phyloP scores from a whole-genome alignment of 1,140 invertebrate species.

The Drosophila lacertosa region DNA sequence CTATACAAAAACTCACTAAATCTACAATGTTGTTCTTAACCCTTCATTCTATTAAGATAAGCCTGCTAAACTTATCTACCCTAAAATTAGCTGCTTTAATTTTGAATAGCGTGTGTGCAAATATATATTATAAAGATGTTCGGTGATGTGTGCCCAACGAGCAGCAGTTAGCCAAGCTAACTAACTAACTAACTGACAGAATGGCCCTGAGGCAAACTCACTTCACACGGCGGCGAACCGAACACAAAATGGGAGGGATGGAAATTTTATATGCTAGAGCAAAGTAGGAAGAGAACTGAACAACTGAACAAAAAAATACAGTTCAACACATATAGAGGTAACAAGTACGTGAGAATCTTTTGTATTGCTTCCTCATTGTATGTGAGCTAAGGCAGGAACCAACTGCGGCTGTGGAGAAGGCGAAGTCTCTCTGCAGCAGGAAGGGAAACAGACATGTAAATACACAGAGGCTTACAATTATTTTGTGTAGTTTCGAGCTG shows the following conservation, averaged over 20 bases:
- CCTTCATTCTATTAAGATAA: background rate
- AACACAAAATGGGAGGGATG: conserved; percentile 22
- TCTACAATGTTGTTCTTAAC: no score
- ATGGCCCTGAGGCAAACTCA: conserved; percentile 11
- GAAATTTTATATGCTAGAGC: conserved; percentile 51
- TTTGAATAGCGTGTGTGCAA: background rate
- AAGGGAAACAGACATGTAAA: conserved; percentile 37
- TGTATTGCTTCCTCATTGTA: conserved; percentile 72
- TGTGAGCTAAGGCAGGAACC: conserved; percentile 43
- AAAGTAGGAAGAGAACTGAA: conserved; percentile 17
- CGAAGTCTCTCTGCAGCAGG: no score
- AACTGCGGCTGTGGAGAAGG: background rate
- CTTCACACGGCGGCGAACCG: conserved; percentile 10
- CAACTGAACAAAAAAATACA: conserved; percentile 34
- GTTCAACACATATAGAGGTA: conserved; percentile 71
- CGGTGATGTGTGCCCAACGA: conserved; percentile 23
- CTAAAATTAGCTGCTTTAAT: background rate
- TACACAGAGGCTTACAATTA: conserved; percentile 50
- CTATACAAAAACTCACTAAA: no score
- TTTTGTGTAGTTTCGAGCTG: conserved; percentile 55
- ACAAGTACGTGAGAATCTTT: conserved; percentile 77
- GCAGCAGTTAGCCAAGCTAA: conserved; percentile 3
- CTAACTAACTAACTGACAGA: conserved; percentile 26
- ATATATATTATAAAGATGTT: conserved; percentile 10
- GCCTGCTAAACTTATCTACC: conserved; percentile 2